A percentile compares a stretch with the other conserved stretches of the same genome.
phyloP scores from a whole-genome alignment of 2,888 invertebrate species.

The Ophion slaviceki region DNA sequence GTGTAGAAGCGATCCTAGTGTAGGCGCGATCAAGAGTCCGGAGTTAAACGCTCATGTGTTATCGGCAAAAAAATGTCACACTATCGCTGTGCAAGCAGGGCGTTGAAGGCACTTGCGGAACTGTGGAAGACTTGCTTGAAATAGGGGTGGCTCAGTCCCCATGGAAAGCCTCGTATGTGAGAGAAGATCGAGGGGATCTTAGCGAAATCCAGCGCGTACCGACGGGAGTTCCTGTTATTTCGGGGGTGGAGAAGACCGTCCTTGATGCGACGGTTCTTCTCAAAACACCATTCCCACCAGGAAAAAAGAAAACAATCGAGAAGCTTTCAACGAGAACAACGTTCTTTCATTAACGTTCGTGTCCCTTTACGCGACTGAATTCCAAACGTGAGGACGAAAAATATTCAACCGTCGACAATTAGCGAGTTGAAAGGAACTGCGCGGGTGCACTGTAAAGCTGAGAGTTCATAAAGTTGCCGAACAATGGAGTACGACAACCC shows the following conservation, averaged over 20 bases:
- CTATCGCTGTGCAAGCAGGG: too few species aligned
- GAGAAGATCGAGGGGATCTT: conserved; percentile 50
- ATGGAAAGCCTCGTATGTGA: conserved; percentile 14
- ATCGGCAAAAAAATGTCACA: too few species aligned
- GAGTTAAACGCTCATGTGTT: too few species aligned
- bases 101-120: too few species aligned
- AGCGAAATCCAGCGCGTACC: conserved; percentile 46
- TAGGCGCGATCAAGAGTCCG: too few species aligned
- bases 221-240: conserved; percentile 46
- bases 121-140: too few species aligned
- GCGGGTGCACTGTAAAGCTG: neutral
- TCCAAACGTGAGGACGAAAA: neutral
- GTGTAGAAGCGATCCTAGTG: too few species aligned
- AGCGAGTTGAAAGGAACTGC: neutral
- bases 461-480: neutral
- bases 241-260: conserved; percentile 45
- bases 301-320: conserved; percentile 46
- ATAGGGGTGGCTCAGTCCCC: neutral
- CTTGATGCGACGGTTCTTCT: conserved; percentile 47
- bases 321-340: conserved; percentile 43
- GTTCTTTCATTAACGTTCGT: conserved; percentile 13
- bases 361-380: neutral
- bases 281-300: conserved; percentile 48
- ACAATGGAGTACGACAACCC: neutral
- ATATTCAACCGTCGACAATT: neutral